phyloP scores from a whole-genome alignment of 2,797 vertebrate genomes.

The Toxotes lorentzi region DNA sequence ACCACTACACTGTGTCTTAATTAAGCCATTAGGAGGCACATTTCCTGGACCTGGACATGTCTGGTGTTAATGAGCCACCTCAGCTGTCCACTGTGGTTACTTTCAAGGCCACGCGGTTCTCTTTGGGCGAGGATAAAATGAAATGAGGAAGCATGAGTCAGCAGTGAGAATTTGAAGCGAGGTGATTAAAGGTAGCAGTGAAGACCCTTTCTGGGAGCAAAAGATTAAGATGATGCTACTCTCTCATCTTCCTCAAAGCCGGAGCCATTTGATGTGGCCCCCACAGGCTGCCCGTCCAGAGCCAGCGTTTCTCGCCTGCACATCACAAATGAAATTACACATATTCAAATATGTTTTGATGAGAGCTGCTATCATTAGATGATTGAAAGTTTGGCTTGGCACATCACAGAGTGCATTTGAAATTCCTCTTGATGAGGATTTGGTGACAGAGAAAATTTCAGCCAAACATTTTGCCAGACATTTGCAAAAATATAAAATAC shows the following conservation, averaged over 20 bases:
- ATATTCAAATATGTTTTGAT: conserved; percentile 74
- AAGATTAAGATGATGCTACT: conserved; percentile 77
- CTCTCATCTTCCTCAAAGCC: conserved; percentile 80
- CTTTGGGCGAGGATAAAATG: conserved; percentile 70
- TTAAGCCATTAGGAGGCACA: conserved; percentile 61
- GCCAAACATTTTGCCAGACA: conserved; percentile 23
- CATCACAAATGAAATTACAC: conserved; percentile 67
- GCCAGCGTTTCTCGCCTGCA: conserved; percentile 60
- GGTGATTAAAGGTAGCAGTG: conserved; percentile 78
- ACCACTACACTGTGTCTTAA: conserved; percentile 48
- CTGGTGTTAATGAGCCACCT: conserved; percentile 72
- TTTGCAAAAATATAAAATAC: conserved; percentile 53
- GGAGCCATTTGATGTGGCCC: conserved; percentile 74
- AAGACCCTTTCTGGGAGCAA: conserved; percentile 75
- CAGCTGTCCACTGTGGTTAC: conserved; percentile 67
- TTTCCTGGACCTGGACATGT: conserved; percentile 59
- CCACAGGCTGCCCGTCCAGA: conserved; percentile 49
- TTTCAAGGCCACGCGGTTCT: conserved; percentile 67
- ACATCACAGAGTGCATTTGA: conserved; percentile 57
- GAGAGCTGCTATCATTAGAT: conserved; percentile 68
- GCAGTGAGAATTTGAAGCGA: conserved; percentile 67
- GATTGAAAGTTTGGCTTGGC: conserved; percentile 70
- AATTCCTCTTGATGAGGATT: conserved; percentile 60
- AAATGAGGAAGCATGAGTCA: conserved; percentile 70
- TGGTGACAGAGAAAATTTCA: conserved; percentile 36